phyloP scores from a whole-genome alignment of 2,113 vertebrate genomes.

The Rhegmatorhina hoffmannsi region DNA sequence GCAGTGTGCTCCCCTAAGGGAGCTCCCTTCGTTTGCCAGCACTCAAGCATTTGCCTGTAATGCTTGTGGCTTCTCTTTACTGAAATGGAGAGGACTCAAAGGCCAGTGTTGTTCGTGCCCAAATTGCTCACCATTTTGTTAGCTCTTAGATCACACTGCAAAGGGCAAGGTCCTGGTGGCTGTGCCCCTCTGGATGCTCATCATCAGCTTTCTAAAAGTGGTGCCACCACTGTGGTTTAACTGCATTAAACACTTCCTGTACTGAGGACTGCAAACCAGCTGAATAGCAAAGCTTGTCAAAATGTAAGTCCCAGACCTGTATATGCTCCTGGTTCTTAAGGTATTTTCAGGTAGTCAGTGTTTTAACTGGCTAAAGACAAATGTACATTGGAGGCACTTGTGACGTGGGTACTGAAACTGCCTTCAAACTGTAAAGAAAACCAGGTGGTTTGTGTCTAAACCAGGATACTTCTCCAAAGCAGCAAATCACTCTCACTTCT shows the following conservation, averaged over 20 bases:
- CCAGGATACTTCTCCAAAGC: not conserved
- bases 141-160: not conserved
- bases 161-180: not conserved
- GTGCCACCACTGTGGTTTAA: fast-evolving
- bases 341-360: not conserved
- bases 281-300: not conserved
- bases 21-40: not conserved
- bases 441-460: not conserved
- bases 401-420: not conserved
- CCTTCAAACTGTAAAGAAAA: not conserved
- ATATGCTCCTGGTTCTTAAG: not conserved
- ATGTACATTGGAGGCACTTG: not conserved
- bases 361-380: not conserved
- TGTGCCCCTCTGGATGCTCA: not conserved
- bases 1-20: not conserved
- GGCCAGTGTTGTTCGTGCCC: fast-evolving
- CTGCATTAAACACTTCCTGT: not conserved
- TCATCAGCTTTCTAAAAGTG: not conserved
- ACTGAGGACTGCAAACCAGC: not conserved
- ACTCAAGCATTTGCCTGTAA: not conserved
- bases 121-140: not conserved
- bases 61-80: fast-evolving
- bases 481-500: not conserved
- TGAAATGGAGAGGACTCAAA: not conserved
- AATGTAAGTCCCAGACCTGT: not conserved